A percentile compares a stretch with the other conserved stretches of the same genome.
Conservation (phyloP, 2,888 invertebrate species). For the Chorisops tibialis region DNA sequence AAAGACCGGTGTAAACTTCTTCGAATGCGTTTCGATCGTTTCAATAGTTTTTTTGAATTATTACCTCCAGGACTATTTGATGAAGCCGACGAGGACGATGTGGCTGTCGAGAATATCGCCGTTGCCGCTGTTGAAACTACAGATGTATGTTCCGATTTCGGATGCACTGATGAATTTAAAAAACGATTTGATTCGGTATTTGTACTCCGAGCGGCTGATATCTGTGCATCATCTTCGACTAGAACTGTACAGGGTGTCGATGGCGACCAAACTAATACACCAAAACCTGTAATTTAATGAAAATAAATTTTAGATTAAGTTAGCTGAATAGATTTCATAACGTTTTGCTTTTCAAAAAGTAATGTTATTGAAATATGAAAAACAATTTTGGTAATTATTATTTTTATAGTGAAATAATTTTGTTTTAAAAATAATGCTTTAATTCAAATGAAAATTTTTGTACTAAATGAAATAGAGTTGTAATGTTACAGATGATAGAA, state of each 20-base stretch:
- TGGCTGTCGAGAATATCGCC: constrained; percentile 58
- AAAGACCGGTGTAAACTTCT: constrained; percentile 23
- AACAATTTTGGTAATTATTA: no score
- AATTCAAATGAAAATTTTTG: no score
- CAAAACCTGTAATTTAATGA: constrained; percentile 66
- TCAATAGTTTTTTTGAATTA: constrained; percentile 20
- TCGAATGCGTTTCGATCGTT: constrained; percentile 26
- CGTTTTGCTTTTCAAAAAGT: no score
- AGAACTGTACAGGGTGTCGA: constrained; percentile 80
- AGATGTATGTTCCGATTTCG: constrained; percentile 53
- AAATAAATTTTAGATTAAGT: background rate
- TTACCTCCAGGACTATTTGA: constrained; percentile 50
- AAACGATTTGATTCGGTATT: constrained; percentile 71
- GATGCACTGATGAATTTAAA: constrained; percentile 62
- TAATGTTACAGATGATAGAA: no score
- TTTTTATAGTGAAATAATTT: no score
- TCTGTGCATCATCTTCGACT: constrained; percentile 73
- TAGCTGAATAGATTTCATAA: no score
- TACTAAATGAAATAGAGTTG: no score
- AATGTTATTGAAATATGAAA: no score
- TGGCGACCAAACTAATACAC: constrained; percentile 79
- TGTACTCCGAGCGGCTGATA: constrained; percentile 66
- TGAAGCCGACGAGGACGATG: constrained; percentile 57
- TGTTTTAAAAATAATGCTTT: no score
- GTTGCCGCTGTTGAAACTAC: constrained; percentile 53